Conservation (phyloP, 2,888 invertebrate species). For the Apotomis turbidana region DNA sequence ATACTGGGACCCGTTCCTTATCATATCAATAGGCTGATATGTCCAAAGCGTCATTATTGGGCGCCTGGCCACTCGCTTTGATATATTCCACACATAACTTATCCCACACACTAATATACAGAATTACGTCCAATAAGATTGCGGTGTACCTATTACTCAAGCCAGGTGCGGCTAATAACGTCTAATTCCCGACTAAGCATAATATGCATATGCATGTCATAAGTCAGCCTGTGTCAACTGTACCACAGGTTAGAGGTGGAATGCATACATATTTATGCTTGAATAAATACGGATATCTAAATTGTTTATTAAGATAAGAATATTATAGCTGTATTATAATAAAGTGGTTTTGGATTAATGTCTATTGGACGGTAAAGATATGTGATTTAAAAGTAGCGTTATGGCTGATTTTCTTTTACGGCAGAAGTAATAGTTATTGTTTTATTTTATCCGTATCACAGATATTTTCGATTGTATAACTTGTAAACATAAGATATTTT, state of each 20-base stretch:
- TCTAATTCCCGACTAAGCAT: neutral
- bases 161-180: slow-evolving; percentile 25
- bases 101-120: slow-evolving; percentile 7
- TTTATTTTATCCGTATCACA: no score
- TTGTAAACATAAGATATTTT: no score
- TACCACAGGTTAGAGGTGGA: slow-evolving; percentile 10
- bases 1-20: no score
- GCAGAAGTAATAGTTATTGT: neutral
- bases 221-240: slow-evolving; percentile 25
- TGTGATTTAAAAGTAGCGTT: no score
- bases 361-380: neutral
- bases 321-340: slow-evolving; percentile 6
- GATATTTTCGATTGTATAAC: no score
- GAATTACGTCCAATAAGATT: slow-evolving; percentile 22
- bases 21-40: no score
- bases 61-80: no score
- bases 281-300: slow-evolving; percentile 13
- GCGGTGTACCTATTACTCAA: slow-evolving; percentile 19
- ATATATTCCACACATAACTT: slow-evolving; percentile 15
- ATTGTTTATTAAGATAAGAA: slow-evolving; percentile 13
- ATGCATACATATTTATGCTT: slow-evolving; percentile 32
- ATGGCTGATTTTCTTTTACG: no score
- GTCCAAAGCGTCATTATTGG: no score
- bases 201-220: slow-evolving; percentile 27
- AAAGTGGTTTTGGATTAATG: neutral